Evolutionary conservation across 53 echinoderm and acorn worm species (phyloP).

Genomic region (Antedon mediterranea): DNA sequence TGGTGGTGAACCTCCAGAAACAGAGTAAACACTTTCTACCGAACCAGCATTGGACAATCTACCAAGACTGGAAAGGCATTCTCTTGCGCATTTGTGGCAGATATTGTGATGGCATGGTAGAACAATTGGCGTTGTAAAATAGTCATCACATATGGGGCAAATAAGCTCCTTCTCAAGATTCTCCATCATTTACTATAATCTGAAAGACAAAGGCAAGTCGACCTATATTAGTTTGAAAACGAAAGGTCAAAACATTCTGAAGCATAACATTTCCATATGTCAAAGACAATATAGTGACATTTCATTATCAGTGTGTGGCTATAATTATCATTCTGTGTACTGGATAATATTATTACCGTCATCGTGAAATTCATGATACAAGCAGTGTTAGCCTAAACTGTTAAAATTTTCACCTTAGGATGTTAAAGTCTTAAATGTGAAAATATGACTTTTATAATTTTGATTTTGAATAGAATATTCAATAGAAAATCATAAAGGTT

Average conservation of each 20-base stretch:
- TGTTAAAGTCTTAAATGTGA: too few species aligned
- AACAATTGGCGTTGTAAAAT: constrained; percentile 78
- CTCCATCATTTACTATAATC: constrained; percentile 24
- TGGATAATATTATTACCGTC: too few species aligned
- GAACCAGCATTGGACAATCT: background rate
- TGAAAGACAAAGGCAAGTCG: background rate
- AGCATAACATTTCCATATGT: background rate
- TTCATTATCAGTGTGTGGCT: background rate
- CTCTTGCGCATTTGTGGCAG: constrained; percentile 80
- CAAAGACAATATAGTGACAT: background rate
- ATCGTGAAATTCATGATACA: too few species aligned
- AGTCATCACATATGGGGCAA: constrained; percentile 82
- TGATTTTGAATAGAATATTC: too few species aligned
- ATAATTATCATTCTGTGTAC: background rate
- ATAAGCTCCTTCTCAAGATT: constrained; percentile 82
- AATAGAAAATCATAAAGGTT: too few species aligned
- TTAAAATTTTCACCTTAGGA: too few species aligned
- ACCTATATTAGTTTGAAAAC: background rate
- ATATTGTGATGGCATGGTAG: constrained; percentile 96
- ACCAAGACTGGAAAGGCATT: constrained; percentile 18
- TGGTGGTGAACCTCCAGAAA: constrained; percentile 7
- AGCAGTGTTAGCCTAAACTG: too few species aligned
- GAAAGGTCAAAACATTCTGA: background rate
- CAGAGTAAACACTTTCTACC: background rate
- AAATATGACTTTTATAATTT: too few species aligned